These are phyloP conservation scores for Campopleginae sp. DNA, from an alignment of 2,888 invertebrate species.

Conservation along the genomic window DNA sequence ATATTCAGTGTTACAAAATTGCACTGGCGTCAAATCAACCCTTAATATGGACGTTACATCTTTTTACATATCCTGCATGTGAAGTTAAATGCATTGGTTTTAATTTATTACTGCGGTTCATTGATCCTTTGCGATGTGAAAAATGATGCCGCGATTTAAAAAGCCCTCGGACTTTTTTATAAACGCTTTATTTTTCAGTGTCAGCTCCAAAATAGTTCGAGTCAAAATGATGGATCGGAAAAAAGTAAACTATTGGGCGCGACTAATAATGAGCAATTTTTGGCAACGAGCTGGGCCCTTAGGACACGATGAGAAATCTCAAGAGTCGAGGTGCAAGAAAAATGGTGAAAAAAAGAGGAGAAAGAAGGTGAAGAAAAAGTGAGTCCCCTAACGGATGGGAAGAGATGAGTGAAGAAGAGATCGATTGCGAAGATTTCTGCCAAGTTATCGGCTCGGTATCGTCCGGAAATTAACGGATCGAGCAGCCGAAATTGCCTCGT, in stretches of 20 bases:
- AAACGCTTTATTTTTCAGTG: neutral
- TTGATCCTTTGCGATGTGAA: neutral
- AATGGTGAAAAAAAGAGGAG: constrained; percentile 24
- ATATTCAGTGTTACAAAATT: neutral
- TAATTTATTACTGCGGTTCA: neutral
- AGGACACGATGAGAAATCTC: constrained; percentile 34
- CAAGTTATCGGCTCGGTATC: constrained; percentile 73
- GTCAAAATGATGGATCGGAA: neutral
- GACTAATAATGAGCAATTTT: constrained; percentile 28
- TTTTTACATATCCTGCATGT: neutral
- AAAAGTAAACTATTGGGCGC: neutral
- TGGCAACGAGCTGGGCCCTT: neutral
- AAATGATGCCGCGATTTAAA: neutral
- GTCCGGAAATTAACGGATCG: constrained; percentile 78
- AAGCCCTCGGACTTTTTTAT: neutral
- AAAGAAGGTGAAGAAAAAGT: neutral
- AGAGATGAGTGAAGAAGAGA: constrained; percentile 67
- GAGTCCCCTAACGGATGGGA: constrained; percentile 5
- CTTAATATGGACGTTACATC: neutral
- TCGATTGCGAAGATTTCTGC: constrained; percentile 76
- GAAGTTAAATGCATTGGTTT: constrained; percentile 5
- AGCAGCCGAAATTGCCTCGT: constrained; percentile 77
- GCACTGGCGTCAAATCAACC: neutral
- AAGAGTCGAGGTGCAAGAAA: neutral
- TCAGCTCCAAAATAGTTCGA: neutral